Evolutionary conservation across 1,140 invertebrate species (phyloP), one percentile per base, ranked within the genome.

Genomic region (Pygmarrhopalites habei): DNA sequence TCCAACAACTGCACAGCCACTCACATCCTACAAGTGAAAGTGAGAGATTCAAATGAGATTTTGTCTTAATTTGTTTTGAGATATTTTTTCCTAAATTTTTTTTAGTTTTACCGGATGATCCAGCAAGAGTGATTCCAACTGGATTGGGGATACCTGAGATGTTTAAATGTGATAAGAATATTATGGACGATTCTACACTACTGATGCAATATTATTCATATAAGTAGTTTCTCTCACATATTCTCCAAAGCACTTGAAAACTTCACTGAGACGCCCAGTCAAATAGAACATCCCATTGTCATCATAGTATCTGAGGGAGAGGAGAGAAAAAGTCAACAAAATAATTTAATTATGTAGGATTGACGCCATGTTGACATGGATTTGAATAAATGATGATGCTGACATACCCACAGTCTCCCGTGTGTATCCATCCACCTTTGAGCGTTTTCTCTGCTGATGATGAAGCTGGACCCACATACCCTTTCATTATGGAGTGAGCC

Each of bases 281-380:
- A 57, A n/a, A 35, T 21, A 35, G 15, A 57, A 26, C 12, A 57
- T n/a, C 14, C 53, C 53, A 21, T 57, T 57, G 14, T 30, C 30
- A 41, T 57, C 53, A 57, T 39, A 57, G 29, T 32, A 57, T 19
- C 53, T 57, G 23, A 47, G 44, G n/a, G n/a, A n/a, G 23, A 25
- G 4, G 5, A n/a, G 7, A 47, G 5, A 19, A 47, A 7, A n/a
- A 7, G 19, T 47, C 4, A 47, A 19, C 19, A 19, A 25, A n/a
- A 19, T 47, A 47, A 47, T 10, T 47, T 47, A 7, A 47, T 47
- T 47, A 25, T n/a, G 7, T 5, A 47, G 32, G 5, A 35, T 15
- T 35, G 32, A 7, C 15, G 5, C 32, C 32, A 35, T 7, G 15
- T 35, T 35, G 23, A 19, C 5, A 47, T 47, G 17, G 19, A 47